Evolutionary conservation across 2,888 invertebrate species (phyloP), one percentile per base, ranked within the genome.

Genomic region (Drosophila peninsularis): DNA sequence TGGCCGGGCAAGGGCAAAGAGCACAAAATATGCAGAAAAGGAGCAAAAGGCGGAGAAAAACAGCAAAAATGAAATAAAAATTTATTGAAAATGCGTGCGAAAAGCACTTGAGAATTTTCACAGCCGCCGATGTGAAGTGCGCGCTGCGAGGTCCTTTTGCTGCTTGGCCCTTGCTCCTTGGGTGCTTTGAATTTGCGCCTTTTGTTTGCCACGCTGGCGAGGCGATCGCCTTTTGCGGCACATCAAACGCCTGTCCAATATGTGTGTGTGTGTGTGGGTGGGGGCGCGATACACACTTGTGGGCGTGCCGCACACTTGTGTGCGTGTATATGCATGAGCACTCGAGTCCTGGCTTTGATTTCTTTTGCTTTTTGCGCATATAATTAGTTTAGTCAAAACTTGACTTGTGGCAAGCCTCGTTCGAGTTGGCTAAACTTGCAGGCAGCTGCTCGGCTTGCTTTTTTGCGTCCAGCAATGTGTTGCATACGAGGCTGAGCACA

Each of bases 311-410:
- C 44, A n/a, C 45, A 45, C 45, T 45, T 75, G 64, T 62, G 58
- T 66, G 75, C 82, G 82, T 84, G 79, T 78, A 61, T 72, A 60
- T 70, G 82, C 72, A 75, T 78, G 73, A 81, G 55, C 50, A 56
- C 64, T 82, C 64, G 55, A 82, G 82, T 73, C 62, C 30, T 47
- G 24, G 24, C 24, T 70, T 82, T 87, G 79, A 84, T 87, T 81
- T 74, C 79, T 72, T 52, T 71, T 74, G 62, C 37, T 7, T 37
- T 37, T 17, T 34, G 37, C 70, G 61, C 73, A 67, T 70, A 71
- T 82, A 87, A 83, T 83, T 83, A 85, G 83, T 82, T 85, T 82
- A 85, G 84, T 82, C 87, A 81, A 49, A 79, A 81, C 66, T 73
- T 76, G 60, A 64, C 32, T 75, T 61, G 57, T 52, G 65, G 53